Evolutionary conservation across 2,888 invertebrate species (phyloP), one percentile per base, ranked within the genome.

Genomic region (Coenonympha arcania): DNA sequence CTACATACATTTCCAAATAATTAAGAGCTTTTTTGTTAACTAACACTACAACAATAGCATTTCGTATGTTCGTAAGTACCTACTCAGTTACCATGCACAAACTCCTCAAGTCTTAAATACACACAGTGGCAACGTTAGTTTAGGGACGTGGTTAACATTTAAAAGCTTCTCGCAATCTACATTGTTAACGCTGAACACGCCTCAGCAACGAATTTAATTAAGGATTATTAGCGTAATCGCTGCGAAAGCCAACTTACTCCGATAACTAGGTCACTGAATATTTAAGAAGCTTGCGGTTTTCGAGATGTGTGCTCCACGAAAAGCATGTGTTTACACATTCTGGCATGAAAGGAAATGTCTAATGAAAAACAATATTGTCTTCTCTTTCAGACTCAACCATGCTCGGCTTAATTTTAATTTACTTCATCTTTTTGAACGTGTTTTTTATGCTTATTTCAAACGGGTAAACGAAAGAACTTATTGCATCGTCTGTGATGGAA

Each of bases 141-240:
- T 44, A 34, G 44, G 34, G 18, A 36, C 34, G 34, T 50, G 22
- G 31, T 44, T 50, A 39, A 31, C 46, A 47, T 47, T 36, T 34
- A 30, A 37, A 41, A 22, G 44, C 33, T 26, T 22, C 47, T 28
- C 22, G 4, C 13, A 30, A 8, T 39, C 41, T 40, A 52, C 34
- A 44, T 34, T 40, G 43, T 39, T 49, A 52, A 37, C 39, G 33
- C 47, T 24, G 31, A 36, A 47, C 43, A 47, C 47, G 39, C 37
- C 37, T 42, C 19, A 33, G 50, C 39, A 50, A 50, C 39, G 50
- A 54, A 50, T 47, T 50, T 40, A 54, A 54, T 54, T 50, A 50
- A 47, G 40, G 40, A 28, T 47, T 50, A 50, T 54, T 54, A 54
- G 30, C 47, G 50, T 42, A 47, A 43, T 53, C 47, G 42, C 50